These are phyloP conservation scores for Halyomorpha halys DNA, from an alignment of 1,140 invertebrate species.

Conservation along the genomic window DNA sequence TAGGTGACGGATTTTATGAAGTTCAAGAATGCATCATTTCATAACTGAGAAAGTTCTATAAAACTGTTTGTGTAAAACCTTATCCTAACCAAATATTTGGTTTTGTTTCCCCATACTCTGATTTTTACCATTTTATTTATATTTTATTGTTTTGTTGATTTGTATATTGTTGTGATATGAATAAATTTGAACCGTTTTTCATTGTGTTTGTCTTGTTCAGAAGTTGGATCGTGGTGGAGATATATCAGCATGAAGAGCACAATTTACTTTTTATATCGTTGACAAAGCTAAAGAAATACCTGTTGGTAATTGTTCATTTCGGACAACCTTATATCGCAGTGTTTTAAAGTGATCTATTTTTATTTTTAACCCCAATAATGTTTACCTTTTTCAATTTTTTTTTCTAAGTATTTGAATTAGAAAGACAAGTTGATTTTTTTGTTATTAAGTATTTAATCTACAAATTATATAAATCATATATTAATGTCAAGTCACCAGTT, in stretches of 20 bases:
- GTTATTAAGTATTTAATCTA: no score
- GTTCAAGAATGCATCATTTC: slow-evolving; percentile 3
- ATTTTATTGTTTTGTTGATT: slow-evolving; percentile 2
- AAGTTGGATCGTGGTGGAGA: slow-evolving; percentile 7
- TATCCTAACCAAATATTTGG: not conserved
- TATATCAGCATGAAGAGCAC: slow-evolving; percentile 5
- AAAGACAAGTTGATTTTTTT: no score
- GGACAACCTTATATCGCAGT: not conserved
- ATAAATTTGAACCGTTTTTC: slow-evolving; percentile 3
- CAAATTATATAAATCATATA: no score
- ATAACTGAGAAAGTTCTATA: not conserved
- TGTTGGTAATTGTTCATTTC: not conserved
- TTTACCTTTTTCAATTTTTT: no score
- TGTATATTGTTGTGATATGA: not conserved
- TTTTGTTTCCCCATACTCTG: not conserved
- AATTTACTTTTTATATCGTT: not conserved
- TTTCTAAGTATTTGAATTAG: no score
- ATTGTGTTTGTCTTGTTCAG: slow-evolving; percentile 16
- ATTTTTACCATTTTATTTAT: not conserved
- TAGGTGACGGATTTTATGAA: slow-evolving; percentile 13
- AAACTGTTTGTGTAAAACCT: no score
- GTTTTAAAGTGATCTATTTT: no score
- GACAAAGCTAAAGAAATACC: not conserved
- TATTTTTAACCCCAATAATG: no score
- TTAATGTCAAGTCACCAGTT: no score